Evolutionary conservation across 2,113 vertebrate genomes (phyloP), one percentile per base, ranked within the genome.

Genomic region (Sinocyclocheilus grahami): DNA sequence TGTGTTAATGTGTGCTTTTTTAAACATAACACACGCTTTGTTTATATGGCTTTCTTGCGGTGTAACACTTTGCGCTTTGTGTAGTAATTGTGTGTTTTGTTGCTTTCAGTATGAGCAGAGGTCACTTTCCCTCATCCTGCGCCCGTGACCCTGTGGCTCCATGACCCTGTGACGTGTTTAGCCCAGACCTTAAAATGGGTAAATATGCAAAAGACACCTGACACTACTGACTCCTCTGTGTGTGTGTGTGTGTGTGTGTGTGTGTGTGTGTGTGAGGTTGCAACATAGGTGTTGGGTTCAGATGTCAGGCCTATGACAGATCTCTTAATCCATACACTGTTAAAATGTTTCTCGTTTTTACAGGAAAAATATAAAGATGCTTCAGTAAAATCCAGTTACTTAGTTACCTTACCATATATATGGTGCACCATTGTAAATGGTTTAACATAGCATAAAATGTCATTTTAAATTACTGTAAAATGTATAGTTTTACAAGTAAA

Each of bases 31-130:
- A 27, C 22, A 30, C 0, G 2, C 4, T 2, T 65, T 65, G 53
- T 83, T 79, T 74, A 8, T 53, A 74, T 22, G 1, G 13, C 39
- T 53, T 77, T 53, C 46, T 77, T 77, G 75, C 13, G 12, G 71
- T 11, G 9, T 74, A 46, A n/a, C 37, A 60, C 6, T 53, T 53
- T 81, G 48, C 27, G 12, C 24, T 67, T 33, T 77, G 20, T 53
- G 58, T 60, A 58, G 18, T 86, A 72, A 63, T 65, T 53, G 81
- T 83, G 80, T 86, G 51, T 87, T 53, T 82, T 84, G 39, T 86
- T 67, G 83, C 14, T 85, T 88, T 81, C 53, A 88, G 87, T 82
- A 88, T 88, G 87, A 88, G 53, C 87, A 88, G 87, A 88, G 79
- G 87, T 81, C 46, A 37, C 71, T 48, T 74, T 84, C 67, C 51